Percentiles rank a stretch among this genome's conserved stretches.
Conservation (phyloP, 2,113 vertebrate genomes). For the Eonycteris spelaea region DNA sequence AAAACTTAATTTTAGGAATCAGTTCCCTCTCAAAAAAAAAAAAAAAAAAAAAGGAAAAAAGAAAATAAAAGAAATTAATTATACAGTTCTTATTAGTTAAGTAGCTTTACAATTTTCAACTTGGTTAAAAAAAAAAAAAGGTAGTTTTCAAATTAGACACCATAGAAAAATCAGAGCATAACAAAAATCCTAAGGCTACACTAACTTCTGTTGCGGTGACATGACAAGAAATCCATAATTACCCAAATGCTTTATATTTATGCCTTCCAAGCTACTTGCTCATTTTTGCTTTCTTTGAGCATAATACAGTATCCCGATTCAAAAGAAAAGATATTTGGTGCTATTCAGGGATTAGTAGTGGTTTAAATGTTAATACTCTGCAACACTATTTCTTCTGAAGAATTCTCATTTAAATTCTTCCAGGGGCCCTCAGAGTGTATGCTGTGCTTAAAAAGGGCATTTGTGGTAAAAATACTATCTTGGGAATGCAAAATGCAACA, state of each 20-base stretch:
- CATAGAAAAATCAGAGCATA: conserved; percentile 32
- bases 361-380: conserved; percentile 79
- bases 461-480: conserved; percentile 55
- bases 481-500: conserved; percentile 70
- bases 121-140: neutral
- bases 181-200: conserved; percentile 17
- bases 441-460: conserved; percentile 64
- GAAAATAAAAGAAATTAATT: neutral
- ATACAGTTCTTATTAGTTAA: neutral
- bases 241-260: conserved; percentile 51
- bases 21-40: neutral
- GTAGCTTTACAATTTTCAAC: conserved; percentile 18
- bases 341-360: conserved; percentile 73
- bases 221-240: conserved; percentile 52
- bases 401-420: conserved; percentile 79
- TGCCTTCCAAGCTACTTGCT: conserved; percentile 52
- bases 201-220: conserved; percentile 13
- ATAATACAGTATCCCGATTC: conserved; percentile 61
- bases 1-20: conserved; percentile 1
- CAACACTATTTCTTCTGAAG: conserved; percentile 69
- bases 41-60: no score
- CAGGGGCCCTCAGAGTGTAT: conserved; percentile 16
- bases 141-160: neutral
- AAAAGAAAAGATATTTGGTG: conserved; percentile 70
- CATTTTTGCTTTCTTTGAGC: conserved; percentile 67